phyloP scores from a whole-genome alignment of 2,797 vertebrate genomes.

The Corythornis leucogaster region DNA sequence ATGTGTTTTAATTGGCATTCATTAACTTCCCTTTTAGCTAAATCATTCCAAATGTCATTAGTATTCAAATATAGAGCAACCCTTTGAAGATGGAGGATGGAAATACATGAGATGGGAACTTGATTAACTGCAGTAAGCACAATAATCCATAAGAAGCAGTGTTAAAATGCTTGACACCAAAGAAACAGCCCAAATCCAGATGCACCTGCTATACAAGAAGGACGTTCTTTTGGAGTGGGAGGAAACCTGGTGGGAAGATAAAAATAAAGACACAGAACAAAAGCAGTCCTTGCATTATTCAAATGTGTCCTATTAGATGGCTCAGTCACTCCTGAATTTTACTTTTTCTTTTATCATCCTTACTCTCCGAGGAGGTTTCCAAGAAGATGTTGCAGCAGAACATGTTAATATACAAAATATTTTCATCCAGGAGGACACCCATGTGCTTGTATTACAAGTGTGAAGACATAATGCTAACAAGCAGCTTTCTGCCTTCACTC shows the following conservation, averaged over 20 bases:
- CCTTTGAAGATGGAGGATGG: background rate
- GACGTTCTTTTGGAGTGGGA: background rate
- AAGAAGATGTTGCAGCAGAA: background rate
- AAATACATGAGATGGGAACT: background rate
- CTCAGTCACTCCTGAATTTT: background rate
- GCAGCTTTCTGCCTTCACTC: constrained; percentile 40
- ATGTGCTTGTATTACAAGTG: constrained; percentile 3
- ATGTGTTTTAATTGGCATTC: constrained; percentile 21
- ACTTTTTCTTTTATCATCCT: background rate
- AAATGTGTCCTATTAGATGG: background rate
- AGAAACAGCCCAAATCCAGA: constrained; percentile 2
- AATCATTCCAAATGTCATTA: constrained; percentile 23
- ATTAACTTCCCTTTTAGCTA: constrained; percentile 24
- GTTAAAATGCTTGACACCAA: background rate
- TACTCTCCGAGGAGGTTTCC: background rate
- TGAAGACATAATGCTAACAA: constrained; percentile 42
- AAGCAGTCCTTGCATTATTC: background rate
- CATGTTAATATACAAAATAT: constrained; percentile 24
- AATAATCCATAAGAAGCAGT: background rate
- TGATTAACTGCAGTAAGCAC: background rate
- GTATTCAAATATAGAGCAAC: background rate
- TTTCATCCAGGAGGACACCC: background rate
- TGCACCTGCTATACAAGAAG: constrained; percentile 26
- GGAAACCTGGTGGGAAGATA: constrained; percentile 8
- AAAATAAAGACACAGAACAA: constrained; percentile 7